Conservation (phyloP, 2,888 invertebrate genomes). For the Tubulanus polymorphus region DNA sequence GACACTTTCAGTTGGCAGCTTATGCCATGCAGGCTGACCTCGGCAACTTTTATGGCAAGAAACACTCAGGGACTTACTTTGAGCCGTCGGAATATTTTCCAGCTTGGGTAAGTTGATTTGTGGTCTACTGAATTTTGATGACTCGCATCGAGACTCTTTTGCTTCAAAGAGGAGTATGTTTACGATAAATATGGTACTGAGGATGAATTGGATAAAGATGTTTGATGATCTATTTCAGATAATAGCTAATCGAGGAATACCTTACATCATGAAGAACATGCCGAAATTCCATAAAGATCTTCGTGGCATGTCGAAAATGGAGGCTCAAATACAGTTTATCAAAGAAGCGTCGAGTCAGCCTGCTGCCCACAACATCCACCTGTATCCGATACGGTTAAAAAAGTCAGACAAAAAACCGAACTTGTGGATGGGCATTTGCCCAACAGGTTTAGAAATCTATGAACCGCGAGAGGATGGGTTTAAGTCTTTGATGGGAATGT, state of each 20-base stretch:
- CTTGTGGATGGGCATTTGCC: constrained; percentile 85
- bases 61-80: constrained; percentile 61
- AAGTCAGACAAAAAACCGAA: constrained; percentile 61
- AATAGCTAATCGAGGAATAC: constrained; percentile 56
- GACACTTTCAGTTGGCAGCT: constrained; percentile 73
- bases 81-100: constrained; percentile 84
- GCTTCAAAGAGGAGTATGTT: too few relatives aligned
- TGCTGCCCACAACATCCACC: constrained; percentile 83
- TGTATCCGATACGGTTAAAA: constrained; percentile 66
- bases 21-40: constrained; percentile 88
- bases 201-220: too few relatives aligned
- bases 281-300: constrained; percentile 80
- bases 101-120: constrained; percentile 53
- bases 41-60: constrained; percentile 73
- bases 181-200: too few relatives aligned
- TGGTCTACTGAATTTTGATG: too few relatives aligned
- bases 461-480: constrained; percentile 55
- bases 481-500: constrained; percentile 65
- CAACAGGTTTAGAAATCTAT: constrained; percentile 85
- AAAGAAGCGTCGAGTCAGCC: constrained; percentile 77
- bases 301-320: constrained; percentile 69
- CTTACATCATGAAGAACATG: constrained; percentile 59
- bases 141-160: too few relatives aligned
- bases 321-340: constrained; percentile 84
- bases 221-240: constrained; percentile 42